Evolutionary conservation across 2,113 vertebrate species (phyloP).

Genomic region (Pyrgilauda ruficollis): DNA sequence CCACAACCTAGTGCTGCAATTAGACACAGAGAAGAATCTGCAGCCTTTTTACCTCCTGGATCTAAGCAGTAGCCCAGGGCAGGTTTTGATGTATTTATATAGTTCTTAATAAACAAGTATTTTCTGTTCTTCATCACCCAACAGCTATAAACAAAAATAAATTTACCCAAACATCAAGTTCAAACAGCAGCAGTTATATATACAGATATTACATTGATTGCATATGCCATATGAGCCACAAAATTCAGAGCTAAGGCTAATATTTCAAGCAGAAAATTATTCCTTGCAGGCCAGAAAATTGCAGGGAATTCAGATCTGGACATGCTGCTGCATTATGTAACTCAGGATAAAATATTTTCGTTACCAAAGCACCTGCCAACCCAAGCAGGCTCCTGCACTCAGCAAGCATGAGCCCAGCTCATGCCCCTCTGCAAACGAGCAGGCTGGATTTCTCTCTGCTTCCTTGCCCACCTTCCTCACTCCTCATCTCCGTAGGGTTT

Average conservation of each 20-base stretch:
- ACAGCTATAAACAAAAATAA: background rate
- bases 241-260: constrained; percentile 18
- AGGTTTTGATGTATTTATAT: background rate
- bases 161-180: background rate
- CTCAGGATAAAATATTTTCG: background rate
- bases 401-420: background rate
- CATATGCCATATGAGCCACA: background rate
- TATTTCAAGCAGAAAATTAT: constrained; percentile 49
- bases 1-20: background rate
- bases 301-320: constrained; percentile 2
- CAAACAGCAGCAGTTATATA: constrained; percentile 17
- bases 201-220: background rate
- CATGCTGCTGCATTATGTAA: constrained; percentile 6
- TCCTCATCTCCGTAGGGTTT: background rate
- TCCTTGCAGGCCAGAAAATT: constrained; percentile 3
- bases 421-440: background rate
- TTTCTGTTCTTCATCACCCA: background rate
- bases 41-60: background rate
- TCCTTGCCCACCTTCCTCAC: background rate
- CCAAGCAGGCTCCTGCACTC: background rate
- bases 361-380: constrained; percentile 34
- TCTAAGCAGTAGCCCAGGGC: background rate
- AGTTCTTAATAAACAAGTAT: background rate
- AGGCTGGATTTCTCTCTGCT: background rate
- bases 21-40: background rate